Percentiles rank a stretch among this genome's conserved stretches.
Evolutionary conservation across 1,140 invertebrate species (phyloP).

Genomic region (Carcinoscorpius rotundicauda): DNA sequence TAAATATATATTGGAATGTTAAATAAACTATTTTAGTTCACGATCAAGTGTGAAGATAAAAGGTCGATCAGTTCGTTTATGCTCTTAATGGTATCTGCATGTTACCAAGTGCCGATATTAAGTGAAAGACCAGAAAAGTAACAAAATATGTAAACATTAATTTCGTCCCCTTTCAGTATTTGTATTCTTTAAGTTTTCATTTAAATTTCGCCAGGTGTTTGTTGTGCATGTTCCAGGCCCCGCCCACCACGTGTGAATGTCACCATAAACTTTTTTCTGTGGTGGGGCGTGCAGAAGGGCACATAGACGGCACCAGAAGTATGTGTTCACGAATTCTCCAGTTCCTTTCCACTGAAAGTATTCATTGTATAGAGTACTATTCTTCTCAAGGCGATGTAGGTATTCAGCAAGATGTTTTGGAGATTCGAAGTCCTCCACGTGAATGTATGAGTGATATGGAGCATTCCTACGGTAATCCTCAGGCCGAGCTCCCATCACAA

Average conservation of each 20-base stretch:
- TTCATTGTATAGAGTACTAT: constrained; percentile 79
- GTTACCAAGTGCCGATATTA: no score
- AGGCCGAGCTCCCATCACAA: constrained; percentile 88
- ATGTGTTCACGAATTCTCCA: constrained; percentile 87
- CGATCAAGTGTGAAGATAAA: no score
- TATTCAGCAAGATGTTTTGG: constrained; percentile 73
- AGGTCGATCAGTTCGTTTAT: no score
- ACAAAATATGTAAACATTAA: no score
- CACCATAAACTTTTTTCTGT: constrained; percentile 38
- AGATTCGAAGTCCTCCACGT: constrained; percentile 85
- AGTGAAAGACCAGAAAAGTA: no score
- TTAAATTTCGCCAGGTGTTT: constrained; percentile 5
- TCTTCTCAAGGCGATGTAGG: constrained; percentile 63
- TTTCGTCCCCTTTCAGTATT: no score
- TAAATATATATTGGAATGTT: no score
- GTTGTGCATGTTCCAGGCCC: constrained; percentile 16
- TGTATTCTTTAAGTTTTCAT: no score
- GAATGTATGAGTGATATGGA: constrained; percentile 77
- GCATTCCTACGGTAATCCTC: constrained; percentile 77
- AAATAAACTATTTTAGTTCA: no score
- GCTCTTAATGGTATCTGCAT: no score
- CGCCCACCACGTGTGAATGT: constrained; percentile 35
- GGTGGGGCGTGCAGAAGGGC: constrained; percentile 65
- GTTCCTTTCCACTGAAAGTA: constrained; percentile 85
- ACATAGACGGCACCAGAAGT: constrained; percentile 90